Evolutionary conservation across 2,113 vertebrate species (phyloP), one percentile per base, ranked within the genome.

Genomic region (Triplophysa siluroides): DNA sequence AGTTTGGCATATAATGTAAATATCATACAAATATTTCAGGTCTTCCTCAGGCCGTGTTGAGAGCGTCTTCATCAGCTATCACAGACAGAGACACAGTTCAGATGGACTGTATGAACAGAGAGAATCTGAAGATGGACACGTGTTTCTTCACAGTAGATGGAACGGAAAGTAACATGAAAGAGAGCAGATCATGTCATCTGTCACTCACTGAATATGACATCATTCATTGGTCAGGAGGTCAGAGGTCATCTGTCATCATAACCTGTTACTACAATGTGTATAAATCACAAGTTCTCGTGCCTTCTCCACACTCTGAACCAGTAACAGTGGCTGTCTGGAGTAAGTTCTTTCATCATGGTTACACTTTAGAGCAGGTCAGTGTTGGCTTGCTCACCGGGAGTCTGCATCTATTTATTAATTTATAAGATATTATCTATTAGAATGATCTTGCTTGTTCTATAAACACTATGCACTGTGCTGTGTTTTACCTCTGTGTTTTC

Each of bases 201-300:
- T 52, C 54, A 56, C 54, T 77, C 61, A 66, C 19, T 50, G 62
- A 24, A 26, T 52, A 19, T 63, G 16, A 76, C 7, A 65, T 78
- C 63, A 66, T n/a, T 21, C 6, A 23, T 38, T 67, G 63, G 45
- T 52, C 76, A 16, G 70, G 12, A 54, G 52, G 6, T 52, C 76
- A 67, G 21, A 78, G 10, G 26, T 56, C 63, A 78, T 24, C 47
- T 23, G 63, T 77, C 43, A 66, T 2, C 13, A 78, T 78, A 33
- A 58, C 8, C 63, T 78, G 76, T 26, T 67, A 8, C 50, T 78
- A 43, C 50, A 43, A 13, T 78, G 63, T 56, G 26, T 2, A 6
- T 2, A 78, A n/a, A 11, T 0, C 1, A 65, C 43, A 38, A 24
- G 11, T 23, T 67, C 0, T 2, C 0, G 0, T 0, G 13, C 38